phyloP scores from a whole-genome alignment of 2,113 vertebrate genomes.

The Empidonax alnorum region DNA sequence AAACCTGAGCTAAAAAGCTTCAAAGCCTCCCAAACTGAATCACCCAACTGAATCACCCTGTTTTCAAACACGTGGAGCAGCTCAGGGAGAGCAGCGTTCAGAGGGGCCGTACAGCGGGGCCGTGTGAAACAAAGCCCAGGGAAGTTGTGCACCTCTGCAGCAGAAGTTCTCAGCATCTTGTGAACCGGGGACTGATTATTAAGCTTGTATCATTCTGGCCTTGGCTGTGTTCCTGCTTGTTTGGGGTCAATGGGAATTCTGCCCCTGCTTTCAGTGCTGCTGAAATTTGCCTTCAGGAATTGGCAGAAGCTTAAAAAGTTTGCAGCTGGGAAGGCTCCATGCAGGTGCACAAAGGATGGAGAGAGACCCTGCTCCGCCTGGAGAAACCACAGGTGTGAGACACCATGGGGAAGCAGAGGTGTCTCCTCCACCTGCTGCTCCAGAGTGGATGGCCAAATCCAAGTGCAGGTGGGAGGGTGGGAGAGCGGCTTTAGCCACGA shows the following conservation, averaged over 20 bases:
- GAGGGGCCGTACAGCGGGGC: background rate
- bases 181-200: background rate
- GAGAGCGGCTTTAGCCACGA: background rate
- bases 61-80: background rate
- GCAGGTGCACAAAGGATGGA: constrained; percentile 12
- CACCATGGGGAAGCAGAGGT: background rate
- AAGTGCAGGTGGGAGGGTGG: background rate
- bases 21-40: constrained; percentile 17
- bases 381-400: background rate
- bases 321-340: background rate
- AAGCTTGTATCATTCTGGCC: background rate
- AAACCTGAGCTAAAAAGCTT: constrained; percentile 34
- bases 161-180: background rate
- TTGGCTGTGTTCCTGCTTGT: background rate
- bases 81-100: background rate
- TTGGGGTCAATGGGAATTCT: background rate
- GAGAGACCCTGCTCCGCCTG: background rate
- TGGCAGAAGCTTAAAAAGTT: background rate
- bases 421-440: background rate
- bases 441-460: background rate
- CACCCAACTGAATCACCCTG: background rate
- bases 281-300: background rate
- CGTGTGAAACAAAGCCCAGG: background rate
- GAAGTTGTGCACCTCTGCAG: background rate
- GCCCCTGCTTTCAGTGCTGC: background rate